These are phyloP conservation scores for Microctenopoma steveboyesi DNA, from an alignment of 2,797 vertebrate species.

Conservation along the genomic window DNA sequence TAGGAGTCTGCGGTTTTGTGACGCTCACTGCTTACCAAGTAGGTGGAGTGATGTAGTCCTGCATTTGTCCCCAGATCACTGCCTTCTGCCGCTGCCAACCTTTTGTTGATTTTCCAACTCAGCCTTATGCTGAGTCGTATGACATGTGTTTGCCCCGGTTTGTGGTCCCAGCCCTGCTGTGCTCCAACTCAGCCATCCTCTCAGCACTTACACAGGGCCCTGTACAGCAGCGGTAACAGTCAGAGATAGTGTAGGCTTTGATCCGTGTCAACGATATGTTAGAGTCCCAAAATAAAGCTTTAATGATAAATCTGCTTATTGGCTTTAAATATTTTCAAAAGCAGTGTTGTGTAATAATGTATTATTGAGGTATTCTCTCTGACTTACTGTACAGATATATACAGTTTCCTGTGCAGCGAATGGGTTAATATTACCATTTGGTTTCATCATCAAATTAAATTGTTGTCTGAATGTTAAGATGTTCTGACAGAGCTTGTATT, in stretches of 20 bases:
- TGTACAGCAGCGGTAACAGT: conserved; percentile 32
- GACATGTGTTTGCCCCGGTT: conserved; percentile 74
- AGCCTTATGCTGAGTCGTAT: conserved; percentile 64
- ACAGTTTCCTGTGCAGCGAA: neutral
- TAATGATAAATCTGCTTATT: neutral
- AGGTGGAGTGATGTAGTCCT: conserved; percentile 54
- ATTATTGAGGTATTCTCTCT: neutral
- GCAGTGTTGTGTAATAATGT: neutral
- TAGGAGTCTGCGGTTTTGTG: neutral
- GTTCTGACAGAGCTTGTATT: neutral
- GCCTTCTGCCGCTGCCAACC: conserved; percentile 20
- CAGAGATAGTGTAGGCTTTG: conserved; percentile 54
- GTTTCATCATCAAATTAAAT: neutral
- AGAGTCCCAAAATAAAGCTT: conserved; percentile 11
- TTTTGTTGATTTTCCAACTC: conserved; percentile 63
- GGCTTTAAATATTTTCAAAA: neutral
- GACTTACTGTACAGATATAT: neutral
- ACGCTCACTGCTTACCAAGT: conserved; percentile 45
- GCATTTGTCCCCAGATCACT: conserved; percentile 41
- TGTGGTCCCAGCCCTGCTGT: conserved; percentile 65
- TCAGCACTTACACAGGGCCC: conserved; percentile 24
- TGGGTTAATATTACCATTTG: neutral
- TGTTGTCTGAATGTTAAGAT: neutral
- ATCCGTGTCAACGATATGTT: conserved; percentile 26
- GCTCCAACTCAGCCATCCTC: conserved; percentile 41